phyloP scores from a whole-genome alignment of 2,113 vertebrate genomes.

The Triplophysa rosa region DNA sequence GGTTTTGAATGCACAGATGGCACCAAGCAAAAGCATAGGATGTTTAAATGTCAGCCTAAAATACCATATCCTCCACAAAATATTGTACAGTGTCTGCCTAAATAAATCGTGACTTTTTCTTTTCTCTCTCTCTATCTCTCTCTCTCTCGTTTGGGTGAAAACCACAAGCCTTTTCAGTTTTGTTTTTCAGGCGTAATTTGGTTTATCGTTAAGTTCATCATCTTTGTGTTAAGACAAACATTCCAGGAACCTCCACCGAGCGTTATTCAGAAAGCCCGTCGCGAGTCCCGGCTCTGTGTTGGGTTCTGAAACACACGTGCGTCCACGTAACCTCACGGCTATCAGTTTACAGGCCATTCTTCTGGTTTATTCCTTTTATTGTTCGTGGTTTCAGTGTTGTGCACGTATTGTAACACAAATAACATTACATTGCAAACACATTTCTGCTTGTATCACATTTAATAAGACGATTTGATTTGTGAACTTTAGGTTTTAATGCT shows the following conservation, averaged over 20 bases:
- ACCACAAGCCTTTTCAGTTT: constrained; percentile 91
- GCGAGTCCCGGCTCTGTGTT: not conserved
- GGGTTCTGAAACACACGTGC: not conserved
- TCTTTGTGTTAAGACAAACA: constrained; percentile 56
- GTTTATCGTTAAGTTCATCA: constrained; percentile 48
- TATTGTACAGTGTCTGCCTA: constrained; percentile 56
- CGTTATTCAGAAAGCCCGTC: constrained; percentile 16
- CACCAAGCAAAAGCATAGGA: constrained; percentile 59
- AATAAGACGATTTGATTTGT: not conserved
- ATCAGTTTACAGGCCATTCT: not conserved
- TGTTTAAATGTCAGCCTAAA: constrained; percentile 69
- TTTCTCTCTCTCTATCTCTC: constrained; percentile 58
- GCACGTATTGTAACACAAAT: not conserved
- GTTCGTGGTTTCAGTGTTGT: not conserved
- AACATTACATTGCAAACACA: too few relatives aligned
- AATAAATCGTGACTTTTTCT: constrained; percentile 75
- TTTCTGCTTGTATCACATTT: not conserved
- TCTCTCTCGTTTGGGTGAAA: constrained; percentile 59
- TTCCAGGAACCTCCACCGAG: constrained; percentile 23
- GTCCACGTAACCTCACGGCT: not conserved
- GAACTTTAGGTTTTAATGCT: too few relatives aligned
- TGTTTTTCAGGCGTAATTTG: constrained; percentile 79
- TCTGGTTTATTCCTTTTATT: not conserved
- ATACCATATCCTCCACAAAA: constrained; percentile 56
- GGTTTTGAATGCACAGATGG: constrained; percentile 65